Evolutionary conservation across 2,797 vertebrate species (phyloP).

Genomic region (Megaceryle alcyon): DNA sequence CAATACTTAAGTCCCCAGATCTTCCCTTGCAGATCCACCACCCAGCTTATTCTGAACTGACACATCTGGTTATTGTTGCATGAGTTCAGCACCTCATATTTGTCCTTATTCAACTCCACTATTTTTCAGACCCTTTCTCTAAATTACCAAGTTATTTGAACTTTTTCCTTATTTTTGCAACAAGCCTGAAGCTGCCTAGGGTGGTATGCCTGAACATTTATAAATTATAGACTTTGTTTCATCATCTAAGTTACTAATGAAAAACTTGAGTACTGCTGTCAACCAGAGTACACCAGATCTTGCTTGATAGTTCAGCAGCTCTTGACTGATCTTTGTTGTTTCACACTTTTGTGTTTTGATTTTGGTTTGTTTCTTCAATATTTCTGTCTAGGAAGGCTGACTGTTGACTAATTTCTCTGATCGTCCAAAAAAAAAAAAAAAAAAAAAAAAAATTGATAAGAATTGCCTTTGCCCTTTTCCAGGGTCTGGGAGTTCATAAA

Average conservation of each 20-base stretch:
- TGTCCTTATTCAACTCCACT: not conserved
- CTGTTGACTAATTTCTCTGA: not conserved
- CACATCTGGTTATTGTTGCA: not conserved
- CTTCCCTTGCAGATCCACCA: not conserved
- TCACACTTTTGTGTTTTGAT: not conserved
- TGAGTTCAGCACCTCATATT: not conserved
- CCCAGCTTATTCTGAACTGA: not conserved
- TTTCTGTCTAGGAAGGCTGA: not conserved
- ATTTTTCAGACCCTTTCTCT: not conserved
- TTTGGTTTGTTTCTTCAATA: not conserved
- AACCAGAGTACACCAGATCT: not conserved
- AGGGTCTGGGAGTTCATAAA: not conserved
- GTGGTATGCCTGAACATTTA: not conserved
- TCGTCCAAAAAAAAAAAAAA: not conserved
- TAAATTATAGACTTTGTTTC: not conserved
- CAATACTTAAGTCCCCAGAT: not conserved
- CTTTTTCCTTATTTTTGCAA: not conserved
- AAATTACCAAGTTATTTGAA: not conserved
- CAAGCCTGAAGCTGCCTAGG: not conserved
- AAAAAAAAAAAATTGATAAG: not conserved
- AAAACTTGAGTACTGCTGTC: not conserved
- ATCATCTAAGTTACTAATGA: not conserved
- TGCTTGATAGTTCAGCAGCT: not conserved
- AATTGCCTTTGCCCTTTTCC: not conserved
- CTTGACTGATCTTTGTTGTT: not conserved